Evolutionary conservation across 2,113 vertebrate species (phyloP).

Genomic region (Accipiter virgatus): DNA sequence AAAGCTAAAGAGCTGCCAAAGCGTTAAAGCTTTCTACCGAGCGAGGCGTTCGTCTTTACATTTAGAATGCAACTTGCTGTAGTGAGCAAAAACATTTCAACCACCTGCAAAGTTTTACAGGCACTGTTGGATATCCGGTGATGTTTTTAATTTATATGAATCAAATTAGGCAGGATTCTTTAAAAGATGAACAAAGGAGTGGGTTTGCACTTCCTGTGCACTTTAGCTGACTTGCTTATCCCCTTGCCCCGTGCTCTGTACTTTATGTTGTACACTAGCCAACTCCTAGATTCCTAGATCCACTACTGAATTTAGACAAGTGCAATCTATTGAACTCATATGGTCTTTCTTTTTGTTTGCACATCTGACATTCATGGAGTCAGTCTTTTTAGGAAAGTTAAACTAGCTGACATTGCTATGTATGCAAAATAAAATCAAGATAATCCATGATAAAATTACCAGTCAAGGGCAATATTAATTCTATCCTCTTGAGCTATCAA

Average conservation of each 20-base stretch:
- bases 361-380: neutral
- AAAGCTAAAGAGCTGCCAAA: neutral
- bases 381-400: neutral
- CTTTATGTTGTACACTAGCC: neutral
- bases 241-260: neutral
- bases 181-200: neutral
- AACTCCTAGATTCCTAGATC: neutral
- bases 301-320: neutral
- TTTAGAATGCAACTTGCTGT: neutral
- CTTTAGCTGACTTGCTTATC: neutral
- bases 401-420: neutral
- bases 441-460: neutral
- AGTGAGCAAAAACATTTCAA: neutral
- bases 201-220: neutral
- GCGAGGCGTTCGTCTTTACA: neutral
- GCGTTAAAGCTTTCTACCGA: neutral
- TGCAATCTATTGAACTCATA: neutral
- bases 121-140: neutral
- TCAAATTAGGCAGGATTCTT: neutral
- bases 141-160: neutral
- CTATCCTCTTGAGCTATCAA: neutral
- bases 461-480: neutral
- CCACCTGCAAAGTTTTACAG: neutral
- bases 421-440: neutral
- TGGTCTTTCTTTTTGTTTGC: neutral